Percentiles rank a stretch among this genome's conserved stretches.
These are phyloP conservation scores for Aphelenchoides bicaudatus DNA, from an alignment of 2,888 invertebrate species.

Conservation along the genomic window DNA sequence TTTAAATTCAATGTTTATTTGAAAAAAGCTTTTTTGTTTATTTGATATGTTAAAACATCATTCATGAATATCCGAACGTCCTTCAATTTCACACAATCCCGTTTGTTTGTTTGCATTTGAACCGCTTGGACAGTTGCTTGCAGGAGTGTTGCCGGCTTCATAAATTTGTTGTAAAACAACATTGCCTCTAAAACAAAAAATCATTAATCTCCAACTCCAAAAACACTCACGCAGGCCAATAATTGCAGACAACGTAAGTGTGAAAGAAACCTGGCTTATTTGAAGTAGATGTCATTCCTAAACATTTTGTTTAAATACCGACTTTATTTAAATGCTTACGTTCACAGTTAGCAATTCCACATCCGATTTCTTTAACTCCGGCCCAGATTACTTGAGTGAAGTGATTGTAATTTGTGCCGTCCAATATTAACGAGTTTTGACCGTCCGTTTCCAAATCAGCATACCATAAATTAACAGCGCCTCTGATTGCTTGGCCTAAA, in stretches of 20 bases:
- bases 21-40: no score
- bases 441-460: conserved; percentile 5
- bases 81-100: neutral
- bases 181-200: no score
- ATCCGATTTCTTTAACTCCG: conserved; percentile 4
- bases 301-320: no score
- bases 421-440: conserved; percentile 2
- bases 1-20: no score
- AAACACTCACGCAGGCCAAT: neutral
- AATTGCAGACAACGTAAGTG: conserved; percentile 7
- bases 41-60: neutral
- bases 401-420: conserved; percentile 5
- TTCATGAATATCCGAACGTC: neutral
- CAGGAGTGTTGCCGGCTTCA: neutral
- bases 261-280: neutral
- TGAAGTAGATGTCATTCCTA: no score
- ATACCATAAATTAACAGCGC: conserved; percentile 8
- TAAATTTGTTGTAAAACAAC: conserved; percentile 1
- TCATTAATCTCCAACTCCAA: no score
- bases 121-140: neutral
- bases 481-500: neutral
- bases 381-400: conserved; percentile 2
- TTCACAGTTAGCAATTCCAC: conserved; percentile 8
- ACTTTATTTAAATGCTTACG: no score
- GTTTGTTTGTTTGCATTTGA: neutral